phyloP scores from a whole-genome alignment of 2,888 invertebrate species.

The Melinaea marsaeus region DNA sequence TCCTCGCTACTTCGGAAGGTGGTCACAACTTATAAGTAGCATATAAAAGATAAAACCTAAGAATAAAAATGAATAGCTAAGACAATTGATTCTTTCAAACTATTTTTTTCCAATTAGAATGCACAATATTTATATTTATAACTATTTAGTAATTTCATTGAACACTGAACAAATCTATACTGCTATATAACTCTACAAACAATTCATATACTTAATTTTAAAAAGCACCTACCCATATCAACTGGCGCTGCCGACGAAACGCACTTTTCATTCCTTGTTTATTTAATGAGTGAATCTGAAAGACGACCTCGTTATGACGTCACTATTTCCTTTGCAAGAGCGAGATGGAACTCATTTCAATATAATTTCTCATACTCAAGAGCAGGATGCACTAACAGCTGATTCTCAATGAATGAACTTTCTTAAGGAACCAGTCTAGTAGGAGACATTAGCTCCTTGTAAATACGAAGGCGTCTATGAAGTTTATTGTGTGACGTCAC shows the following conservation, averaged over 20 bases:
- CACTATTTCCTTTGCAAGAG: constrained; percentile 57
- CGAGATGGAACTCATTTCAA: constrained; percentile 41
- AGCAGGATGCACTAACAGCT: constrained; percentile 49
- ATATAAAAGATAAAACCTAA: too few species aligned
- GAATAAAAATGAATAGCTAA: too few species aligned
- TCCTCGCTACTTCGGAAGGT: too few species aligned
- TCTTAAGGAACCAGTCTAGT: constrained; percentile 50
- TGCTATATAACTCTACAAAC: too few species aligned
- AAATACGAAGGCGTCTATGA: constrained; percentile 16
- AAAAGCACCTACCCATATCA: neutral
- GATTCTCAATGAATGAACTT: constrained; percentile 64
- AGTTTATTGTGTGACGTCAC: constrained; percentile 4
- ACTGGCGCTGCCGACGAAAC: constrained; percentile 36
- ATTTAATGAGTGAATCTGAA: constrained; percentile 74
- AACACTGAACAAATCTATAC: too few species aligned
- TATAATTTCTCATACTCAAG: constrained; percentile 31
- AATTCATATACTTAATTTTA: neutral
- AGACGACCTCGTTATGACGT: constrained; percentile 74
- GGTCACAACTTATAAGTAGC: too few species aligned
- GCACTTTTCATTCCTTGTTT: constrained; percentile 60
- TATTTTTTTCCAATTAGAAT: too few species aligned
- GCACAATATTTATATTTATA: too few species aligned
- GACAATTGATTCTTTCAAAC: too few species aligned
- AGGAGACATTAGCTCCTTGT: constrained; percentile 25
- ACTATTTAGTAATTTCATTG: too few species aligned